Conservation (phyloP, 2,113 vertebrate species). For the Sciurus niger region DNA sequence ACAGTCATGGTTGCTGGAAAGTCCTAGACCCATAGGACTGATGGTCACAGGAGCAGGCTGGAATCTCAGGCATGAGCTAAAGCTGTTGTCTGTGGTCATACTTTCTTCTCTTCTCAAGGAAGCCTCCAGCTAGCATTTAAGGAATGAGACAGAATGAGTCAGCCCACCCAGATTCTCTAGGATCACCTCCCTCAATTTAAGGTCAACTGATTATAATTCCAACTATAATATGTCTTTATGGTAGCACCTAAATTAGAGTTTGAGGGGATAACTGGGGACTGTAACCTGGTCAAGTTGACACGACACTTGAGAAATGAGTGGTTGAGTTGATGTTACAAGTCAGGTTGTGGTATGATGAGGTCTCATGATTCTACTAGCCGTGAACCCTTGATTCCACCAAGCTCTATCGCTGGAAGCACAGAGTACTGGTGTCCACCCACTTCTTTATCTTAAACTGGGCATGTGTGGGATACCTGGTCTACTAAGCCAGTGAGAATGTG, state of each 20-base stretch:
- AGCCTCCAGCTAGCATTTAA: background rate
- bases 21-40: background rate
- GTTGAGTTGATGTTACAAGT: background rate
- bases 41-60: accelerated
- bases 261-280: too few species aligned
- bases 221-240: background rate
- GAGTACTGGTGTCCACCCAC: accelerated
- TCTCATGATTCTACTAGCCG: accelerated
- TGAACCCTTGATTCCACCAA: background rate
- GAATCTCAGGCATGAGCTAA: background rate
- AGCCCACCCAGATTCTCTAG: background rate
- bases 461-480: background rate
- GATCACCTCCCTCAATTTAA: background rate
- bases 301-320: background rate
- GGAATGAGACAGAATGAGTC: background rate
- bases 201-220: background rate
- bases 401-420: background rate
- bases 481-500: accelerated
- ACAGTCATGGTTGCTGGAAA: background rate
- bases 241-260: background rate
- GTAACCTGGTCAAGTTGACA: background rate
- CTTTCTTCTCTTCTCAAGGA: background rate
- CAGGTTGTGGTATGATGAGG: background rate
- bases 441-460: background rate
- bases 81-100: too few species aligned